Base-by-base conservation (phyloP, 1,140 invertebrate genomes). In the Leptonema lineaticorne region DNA sequence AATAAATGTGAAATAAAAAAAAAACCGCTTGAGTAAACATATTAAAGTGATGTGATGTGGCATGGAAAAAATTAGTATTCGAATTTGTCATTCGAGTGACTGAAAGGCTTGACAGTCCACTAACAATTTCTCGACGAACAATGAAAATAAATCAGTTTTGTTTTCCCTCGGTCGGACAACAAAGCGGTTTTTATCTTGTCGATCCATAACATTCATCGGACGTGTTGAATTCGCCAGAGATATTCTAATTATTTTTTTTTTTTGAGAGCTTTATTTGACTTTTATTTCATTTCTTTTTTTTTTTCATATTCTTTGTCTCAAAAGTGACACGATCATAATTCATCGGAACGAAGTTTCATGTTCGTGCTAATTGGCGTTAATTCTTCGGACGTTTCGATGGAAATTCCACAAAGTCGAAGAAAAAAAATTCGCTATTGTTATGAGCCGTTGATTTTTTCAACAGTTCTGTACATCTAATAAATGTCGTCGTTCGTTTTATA, bases 341-440 rank as follows among this genome's bases (percentile, higher is more conserved):
- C 60, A 63, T 63, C 30, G 3, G 24, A 50, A 27, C 37, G n/a
- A 30, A 7, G 41, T 48, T 64, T 46, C 50, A 64, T 64, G 50
- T 64, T 27, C 27, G 29, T 26, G 27, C 62, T 64, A 64, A 64
- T 64, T 64, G 62, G 62, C 62, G 62, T 64, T 64, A 64, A 64
- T 64, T 64, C 62, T 50, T 50, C 45, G 22, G 30, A 33, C 24
- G 14, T 27, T 33, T 57, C 9, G 26, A 29, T 9, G 29, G 41
- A 60, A 60, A 60, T 62, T 62, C 59, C 30, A 9, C 7, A 24
- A 45, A 33, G 24, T 26, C n/a, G n/a, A n/a, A n/a, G n/a, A n/a
- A n/a, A n/a, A n/a, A n/a, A n/a, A n/a, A n/a, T n/a, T n/a, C n/a
- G n/a, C n/a, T n/a, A n/a, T n/a, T n/a, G n/a, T n/a, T n/a, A n/a